A percentile compares a stretch with the other conserved stretches of the same genome.
Conservation (phyloP, 2,797 vertebrate genomes). For the Megaceryle alcyon region DNA sequence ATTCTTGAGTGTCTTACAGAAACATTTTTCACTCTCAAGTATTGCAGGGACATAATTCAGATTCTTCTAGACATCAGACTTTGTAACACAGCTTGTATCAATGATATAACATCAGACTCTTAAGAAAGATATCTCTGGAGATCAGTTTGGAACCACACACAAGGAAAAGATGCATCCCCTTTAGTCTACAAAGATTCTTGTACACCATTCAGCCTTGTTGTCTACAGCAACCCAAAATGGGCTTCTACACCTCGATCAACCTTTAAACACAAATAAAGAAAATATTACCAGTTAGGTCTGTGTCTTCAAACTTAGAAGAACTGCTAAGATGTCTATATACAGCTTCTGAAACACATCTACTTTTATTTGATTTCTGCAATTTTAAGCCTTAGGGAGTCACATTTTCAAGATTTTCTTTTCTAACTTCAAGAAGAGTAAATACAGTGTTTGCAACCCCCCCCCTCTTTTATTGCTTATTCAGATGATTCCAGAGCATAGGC, state of each 20-base stretch:
- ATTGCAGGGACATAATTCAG: not conserved
- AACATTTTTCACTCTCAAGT: not conserved
- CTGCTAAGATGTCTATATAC: not conserved
- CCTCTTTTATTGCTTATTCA: not conserved
- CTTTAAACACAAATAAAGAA: not conserved
- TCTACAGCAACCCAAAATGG: not conserved
- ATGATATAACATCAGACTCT: not conserved
- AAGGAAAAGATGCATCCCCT: not conserved
- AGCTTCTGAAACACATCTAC: not conserved
- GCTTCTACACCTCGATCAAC: not conserved
- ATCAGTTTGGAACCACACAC: not conserved
- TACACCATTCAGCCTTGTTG: not conserved
- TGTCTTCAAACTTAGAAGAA: not conserved
- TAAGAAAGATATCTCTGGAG: not conserved
- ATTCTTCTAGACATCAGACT: not conserved
- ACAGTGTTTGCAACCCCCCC: accelerated
- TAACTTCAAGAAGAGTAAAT: not conserved
- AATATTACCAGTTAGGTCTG: not conserved
- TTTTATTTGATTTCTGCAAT: not conserved
- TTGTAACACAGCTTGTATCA: not conserved
- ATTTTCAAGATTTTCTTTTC: not conserved
- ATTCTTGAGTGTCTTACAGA: not conserved
- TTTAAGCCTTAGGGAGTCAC: not conserved
- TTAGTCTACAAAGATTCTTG: not conserved
- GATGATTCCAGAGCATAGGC: not conserved